Evolutionary conservation across 2,113 vertebrate species (phyloP).

Genomic region (Stomatorhinus ivindoensis): DNA sequence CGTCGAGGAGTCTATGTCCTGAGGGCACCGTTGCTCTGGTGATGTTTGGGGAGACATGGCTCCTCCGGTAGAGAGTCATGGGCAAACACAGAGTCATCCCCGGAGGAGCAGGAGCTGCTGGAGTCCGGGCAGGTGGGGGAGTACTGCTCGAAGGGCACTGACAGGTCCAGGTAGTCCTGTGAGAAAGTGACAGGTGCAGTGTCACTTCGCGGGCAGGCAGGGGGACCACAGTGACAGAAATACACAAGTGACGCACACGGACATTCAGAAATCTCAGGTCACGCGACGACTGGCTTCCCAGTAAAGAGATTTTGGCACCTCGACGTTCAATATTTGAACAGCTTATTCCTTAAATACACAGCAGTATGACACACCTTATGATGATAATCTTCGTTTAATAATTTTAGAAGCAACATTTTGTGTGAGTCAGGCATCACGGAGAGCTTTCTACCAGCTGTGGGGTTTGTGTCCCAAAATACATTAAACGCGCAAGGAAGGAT

Average conservation of each 20-base stretch:
- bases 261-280: background rate
- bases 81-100: slow-evolving; percentile 91
- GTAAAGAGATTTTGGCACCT: background rate
- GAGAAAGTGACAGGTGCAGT: background rate
- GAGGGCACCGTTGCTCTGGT: slow-evolving; percentile 59
- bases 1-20: slow-evolving; percentile 60
- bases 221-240: background rate
- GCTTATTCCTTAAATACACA: background rate
- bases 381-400: background rate
- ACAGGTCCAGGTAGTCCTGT: slow-evolving; percentile 78
- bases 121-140: slow-evolving; percentile 87
- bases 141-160: slow-evolving; percentile 91
- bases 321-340: background rate
- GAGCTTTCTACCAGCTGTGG: background rate
- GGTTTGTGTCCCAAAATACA: background rate
- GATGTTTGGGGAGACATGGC: slow-evolving; percentile 76
- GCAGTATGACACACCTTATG: background rate
- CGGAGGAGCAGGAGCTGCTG: slow-evolving; percentile 89
- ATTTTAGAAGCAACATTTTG: background rate
- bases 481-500: background rate
- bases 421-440: background rate
- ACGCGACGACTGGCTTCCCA: background rate
- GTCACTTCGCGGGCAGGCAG: background rate
- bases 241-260: background rate
- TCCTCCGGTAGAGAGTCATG: slow-evolving; percentile 83